Evolutionary conservation across 2,797 vertebrate genomes (phyloP).

Genomic region (Labroides dimidiatus): DNA sequence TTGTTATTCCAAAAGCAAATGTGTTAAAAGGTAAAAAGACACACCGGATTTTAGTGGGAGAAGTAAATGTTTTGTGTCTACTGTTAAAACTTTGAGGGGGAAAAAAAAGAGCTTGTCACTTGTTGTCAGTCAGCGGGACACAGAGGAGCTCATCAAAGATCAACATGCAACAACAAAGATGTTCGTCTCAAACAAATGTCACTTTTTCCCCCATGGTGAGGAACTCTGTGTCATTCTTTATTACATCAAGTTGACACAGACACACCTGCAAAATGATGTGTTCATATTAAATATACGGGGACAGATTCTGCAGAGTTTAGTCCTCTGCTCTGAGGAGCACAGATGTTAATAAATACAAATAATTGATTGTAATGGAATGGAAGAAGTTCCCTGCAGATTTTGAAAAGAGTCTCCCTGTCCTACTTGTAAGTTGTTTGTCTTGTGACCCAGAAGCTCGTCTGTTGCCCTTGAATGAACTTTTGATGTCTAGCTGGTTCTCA

Average conservation of each 20-base stretch:
- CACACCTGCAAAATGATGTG: neutral
- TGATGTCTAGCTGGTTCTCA: conserved; percentile 3
- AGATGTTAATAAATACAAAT: too few species aligned
- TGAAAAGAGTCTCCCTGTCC: neutral
- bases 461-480: conserved; percentile 15
- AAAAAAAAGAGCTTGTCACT: neutral
- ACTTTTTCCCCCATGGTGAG: neutral
- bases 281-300: neutral
- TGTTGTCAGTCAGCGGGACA: neutral
- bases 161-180: neutral
- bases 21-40: too few species aligned
- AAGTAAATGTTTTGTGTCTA: neutral
- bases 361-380: too few species aligned
- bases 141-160: conserved; percentile 3
- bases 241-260: neutral
- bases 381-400: neutral
- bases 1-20: too few species aligned
- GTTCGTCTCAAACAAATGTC: conserved; percentile 6
- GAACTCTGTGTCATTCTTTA: neutral
- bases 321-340: neutral
- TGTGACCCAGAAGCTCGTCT: neutral
- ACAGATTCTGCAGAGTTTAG: neutral
- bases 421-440: neutral
- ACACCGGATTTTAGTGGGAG: too few species aligned
- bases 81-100: neutral